These are phyloP conservation scores for Drosophila nikananu DNA, from an alignment of 1,140 invertebrate genomes.

Conservation along the genomic window DNA sequence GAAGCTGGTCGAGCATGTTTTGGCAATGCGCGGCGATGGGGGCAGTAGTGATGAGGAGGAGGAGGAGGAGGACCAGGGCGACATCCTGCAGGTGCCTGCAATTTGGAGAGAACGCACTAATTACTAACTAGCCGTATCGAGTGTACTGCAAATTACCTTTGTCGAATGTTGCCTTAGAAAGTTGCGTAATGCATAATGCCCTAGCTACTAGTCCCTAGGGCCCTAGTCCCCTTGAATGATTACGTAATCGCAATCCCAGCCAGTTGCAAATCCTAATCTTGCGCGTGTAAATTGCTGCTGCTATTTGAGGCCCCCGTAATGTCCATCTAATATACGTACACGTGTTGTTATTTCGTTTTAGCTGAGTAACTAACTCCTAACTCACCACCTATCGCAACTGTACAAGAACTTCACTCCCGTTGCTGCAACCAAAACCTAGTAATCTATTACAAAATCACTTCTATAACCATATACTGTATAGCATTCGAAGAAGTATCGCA, in stretches of 20 bases:
- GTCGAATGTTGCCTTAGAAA: constrained; percentile 44
- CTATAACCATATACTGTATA: constrained; percentile 13
- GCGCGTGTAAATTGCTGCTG: constrained; percentile 43
- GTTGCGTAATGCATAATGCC: constrained; percentile 51
- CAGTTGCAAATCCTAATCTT: constrained; percentile 34
- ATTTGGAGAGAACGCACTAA: constrained; percentile 24
- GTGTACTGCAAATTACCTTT: constrained; percentile 49
- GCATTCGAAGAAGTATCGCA: constrained; percentile 29
- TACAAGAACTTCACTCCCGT: constrained; percentile 52
- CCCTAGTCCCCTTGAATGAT: constrained; percentile 66
- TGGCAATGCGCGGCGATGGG: constrained; percentile 72
- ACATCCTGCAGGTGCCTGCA: constrained; percentile 79
- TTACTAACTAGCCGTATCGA: constrained; percentile 30
- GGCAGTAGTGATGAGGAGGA: constrained; percentile 69
- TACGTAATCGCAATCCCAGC: constrained; percentile 59
- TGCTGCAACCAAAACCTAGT: constrained; percentile 52
- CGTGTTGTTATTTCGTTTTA: constrained; percentile 65
- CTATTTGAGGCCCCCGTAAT: constrained; percentile 44
- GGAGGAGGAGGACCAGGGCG: constrained; percentile 81
- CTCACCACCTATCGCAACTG: constrained; percentile 42
- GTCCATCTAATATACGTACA: constrained; percentile 42
- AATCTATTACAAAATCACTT: constrained; percentile 27
- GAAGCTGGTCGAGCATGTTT: constrained; percentile 80
- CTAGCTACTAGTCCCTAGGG: constrained; percentile 66
- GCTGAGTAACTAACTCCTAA: constrained; percentile 36